Base-by-base conservation (phyloP, 2,113 vertebrate species). In the Rallus limicola region DNA sequence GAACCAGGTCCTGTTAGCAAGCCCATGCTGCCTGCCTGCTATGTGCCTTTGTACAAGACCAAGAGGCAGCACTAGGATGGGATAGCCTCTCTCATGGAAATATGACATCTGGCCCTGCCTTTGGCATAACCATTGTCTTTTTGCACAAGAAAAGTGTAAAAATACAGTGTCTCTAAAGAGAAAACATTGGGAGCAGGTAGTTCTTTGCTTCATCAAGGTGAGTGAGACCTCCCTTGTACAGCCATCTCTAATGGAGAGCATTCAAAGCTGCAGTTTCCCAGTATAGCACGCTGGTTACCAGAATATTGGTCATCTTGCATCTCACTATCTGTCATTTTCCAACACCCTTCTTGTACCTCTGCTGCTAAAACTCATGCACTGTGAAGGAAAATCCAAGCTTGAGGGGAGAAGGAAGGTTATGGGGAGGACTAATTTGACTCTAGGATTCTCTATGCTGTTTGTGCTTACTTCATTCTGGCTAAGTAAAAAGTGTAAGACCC, bases 231-330 rank as follows among this genome's bases (percentile, higher is more conserved):
- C 44, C 12, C 7, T 80, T 56, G 3, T 72, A 55, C 68, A 55
- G n/a, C 21, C 3, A 8, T 40, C 50, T 60, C 5, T 29, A 55
- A 29, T 0, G 2, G 36, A 36, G 8, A 59, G 13, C 0, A 0
- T 64, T 76, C 46, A 67, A 75, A 86, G 56, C 33, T 62, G 10
- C 1, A 0, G 0, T 58, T 75, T 93, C 53, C 36, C 31, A 71
- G 42, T 46, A 58, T 62, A 86, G 18, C 24, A 26, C 68, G 11
- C 31, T 80, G 67, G 10, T 55, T 20, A 63, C 36, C 24, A 77
- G 42, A 63, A 7, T 25, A 50, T 53, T 23, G 20, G 26, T 55
- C 16, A 19, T 46, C 44, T 46, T 46, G 17, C 44, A 46, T 46
- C 44, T 46, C 44, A 46, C 17, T 18, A 19, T 46, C 44, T 46